phyloP scores from a whole-genome alignment of 2,113 vertebrate genomes.

The Bothrops jararaca region DNA sequence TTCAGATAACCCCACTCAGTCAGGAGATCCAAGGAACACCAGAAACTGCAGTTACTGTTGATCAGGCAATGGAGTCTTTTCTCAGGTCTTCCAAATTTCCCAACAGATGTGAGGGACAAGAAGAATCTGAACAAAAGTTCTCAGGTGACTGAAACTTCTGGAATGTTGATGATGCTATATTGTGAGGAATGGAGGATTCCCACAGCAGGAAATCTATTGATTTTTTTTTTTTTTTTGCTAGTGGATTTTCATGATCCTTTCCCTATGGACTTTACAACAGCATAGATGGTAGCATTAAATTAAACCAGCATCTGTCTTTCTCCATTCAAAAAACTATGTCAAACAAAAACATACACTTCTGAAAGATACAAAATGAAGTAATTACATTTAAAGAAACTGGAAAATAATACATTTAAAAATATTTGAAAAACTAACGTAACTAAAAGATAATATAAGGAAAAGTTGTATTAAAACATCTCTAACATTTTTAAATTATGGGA shows the following conservation, averaged over 20 bases:
- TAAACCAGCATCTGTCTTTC: neutral
- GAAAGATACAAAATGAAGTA: neutral
- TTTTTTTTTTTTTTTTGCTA: neutral
- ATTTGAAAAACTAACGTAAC: neutral
- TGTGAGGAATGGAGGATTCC: neutral
- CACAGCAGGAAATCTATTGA: neutral
- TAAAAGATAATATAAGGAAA: neutral
- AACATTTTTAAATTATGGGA: neutral
- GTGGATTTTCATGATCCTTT: neutral
- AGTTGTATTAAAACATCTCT: neutral
- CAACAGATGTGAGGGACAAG: neutral
- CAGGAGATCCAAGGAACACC: neutral
- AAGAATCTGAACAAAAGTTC: neutral
- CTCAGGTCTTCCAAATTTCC: neutral
- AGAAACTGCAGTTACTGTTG: neutral
- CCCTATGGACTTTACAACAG: neutral
- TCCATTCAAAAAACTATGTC: neutral
- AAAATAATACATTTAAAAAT: neutral
- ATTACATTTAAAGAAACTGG: neutral
- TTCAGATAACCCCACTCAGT: neutral
- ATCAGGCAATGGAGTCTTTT: neutral
- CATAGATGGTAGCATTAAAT: neutral
- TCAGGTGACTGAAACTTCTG: constrained; percentile 16
- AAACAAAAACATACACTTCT: neutral
- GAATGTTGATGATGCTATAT: neutral